Percentiles rank a stretch among this genome's conserved stretches.
phyloP scores from a whole-genome alignment of 2,888 invertebrate species.

The Lasioglossum marginatum region DNA sequence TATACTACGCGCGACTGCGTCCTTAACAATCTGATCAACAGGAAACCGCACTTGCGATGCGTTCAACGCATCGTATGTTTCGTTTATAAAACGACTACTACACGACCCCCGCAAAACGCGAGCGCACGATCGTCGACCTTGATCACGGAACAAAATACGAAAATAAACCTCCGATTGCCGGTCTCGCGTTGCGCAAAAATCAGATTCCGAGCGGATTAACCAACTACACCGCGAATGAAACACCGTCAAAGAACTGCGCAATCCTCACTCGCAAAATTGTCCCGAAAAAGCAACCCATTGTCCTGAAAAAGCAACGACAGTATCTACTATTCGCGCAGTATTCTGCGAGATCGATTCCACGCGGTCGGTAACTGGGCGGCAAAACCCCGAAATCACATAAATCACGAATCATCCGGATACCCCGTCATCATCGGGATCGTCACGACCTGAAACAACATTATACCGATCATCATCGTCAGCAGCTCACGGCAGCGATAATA shows the following conservation, averaged over 20 bases:
- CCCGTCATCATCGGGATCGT: slow-evolving; percentile 67
- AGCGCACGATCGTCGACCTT: slow-evolving; percentile 19
- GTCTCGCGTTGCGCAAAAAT: slow-evolving; percentile 44
- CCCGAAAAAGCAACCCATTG: slow-evolving; percentile 16
- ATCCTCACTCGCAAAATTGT: neutral
- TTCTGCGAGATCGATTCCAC: slow-evolving; percentile 24
- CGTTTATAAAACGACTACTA: slow-evolving; percentile 30
- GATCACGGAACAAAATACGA: slow-evolving; percentile 31
- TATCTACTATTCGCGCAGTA: neutral
- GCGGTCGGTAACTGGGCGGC: slow-evolving; percentile 31
- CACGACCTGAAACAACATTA: slow-evolving; percentile 68
- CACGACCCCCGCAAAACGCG: neutral
- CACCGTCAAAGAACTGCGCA: neutral
- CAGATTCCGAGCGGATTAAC: slow-evolving; percentile 43
- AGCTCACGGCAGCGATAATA: slow-evolving; percentile 79
- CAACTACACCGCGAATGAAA: neutral
- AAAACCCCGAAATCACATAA: slow-evolving; percentile 47
- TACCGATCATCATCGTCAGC: slow-evolving; percentile 53
- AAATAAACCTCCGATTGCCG: slow-evolving; percentile 40
- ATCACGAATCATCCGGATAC: slow-evolving; percentile 63
- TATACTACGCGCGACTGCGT: slow-evolving; percentile 35
- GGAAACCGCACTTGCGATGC: neutral
- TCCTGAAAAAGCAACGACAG: slow-evolving; percentile 17
- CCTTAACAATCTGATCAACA: neutral
- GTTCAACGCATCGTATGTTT: neutral